These are phyloP conservation scores for Macrobrachium rosenbergii DNA, from an alignment of 1,140 invertebrate genomes.

Conservation along the genomic window DNA sequence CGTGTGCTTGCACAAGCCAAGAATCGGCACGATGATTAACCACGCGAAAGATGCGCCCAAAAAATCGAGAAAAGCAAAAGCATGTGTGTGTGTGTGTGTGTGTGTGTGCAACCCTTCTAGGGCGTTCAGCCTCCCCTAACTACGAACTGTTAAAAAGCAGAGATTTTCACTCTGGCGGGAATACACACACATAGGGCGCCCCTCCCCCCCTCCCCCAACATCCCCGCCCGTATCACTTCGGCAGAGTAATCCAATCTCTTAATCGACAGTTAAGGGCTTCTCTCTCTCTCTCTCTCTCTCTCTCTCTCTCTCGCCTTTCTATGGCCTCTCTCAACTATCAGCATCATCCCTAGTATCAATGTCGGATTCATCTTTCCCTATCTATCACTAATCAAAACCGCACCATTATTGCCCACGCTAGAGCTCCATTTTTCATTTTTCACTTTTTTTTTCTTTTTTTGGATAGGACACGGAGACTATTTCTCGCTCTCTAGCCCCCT, in stretches of 20 bases:
- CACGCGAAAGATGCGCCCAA: too few relatives aligned
- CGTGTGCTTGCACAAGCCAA: too few relatives aligned
- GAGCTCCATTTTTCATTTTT: background rate
- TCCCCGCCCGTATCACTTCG: slow-evolving; percentile 44
- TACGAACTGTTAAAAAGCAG: background rate
- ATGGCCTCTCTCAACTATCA: slow-evolving; percentile 32
- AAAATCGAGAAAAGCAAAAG: too few relatives aligned
- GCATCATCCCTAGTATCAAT: slow-evolving; percentile 21
- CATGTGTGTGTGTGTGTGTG: too few relatives aligned
- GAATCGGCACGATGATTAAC: too few relatives aligned
- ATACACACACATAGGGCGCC: background rate
- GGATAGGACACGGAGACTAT: too few relatives aligned
- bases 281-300: background rate
- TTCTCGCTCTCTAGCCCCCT: background rate
- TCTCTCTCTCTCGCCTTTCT: slow-evolving; percentile 20
- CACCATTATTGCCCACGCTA: background rate
- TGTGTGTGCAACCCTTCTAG: background rate
- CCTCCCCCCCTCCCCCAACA: background rate
- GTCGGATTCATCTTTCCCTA: slow-evolving; percentile 18
- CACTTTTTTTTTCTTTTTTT: background rate
- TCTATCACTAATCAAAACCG: background rate
- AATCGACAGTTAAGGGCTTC: slow-evolving; percentile 53
- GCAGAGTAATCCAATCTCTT: slow-evolving; percentile 54
- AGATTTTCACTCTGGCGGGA: background rate
- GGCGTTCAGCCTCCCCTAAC: background rate